phyloP scores from a whole-genome alignment of 2,113 vertebrate genomes.

The Empidonax alnorum region DNA sequence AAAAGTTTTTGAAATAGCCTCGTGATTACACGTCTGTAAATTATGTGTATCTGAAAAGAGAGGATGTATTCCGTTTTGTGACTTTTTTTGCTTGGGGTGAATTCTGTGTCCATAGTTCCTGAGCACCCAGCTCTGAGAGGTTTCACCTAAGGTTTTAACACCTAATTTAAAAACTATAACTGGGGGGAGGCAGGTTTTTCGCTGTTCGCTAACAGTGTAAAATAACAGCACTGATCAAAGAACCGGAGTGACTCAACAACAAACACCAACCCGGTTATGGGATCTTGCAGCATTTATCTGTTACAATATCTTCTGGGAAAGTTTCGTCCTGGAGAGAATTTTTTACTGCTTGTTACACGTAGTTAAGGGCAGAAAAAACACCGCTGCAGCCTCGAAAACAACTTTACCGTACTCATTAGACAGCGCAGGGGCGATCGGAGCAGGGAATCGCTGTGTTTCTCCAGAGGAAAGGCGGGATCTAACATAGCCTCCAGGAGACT shows the following conservation, averaged over 20 bases:
- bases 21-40: background rate
- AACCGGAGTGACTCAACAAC: background rate
- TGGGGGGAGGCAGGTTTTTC: background rate
- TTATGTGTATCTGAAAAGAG: background rate
- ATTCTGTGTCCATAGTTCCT: background rate
- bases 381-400: background rate
- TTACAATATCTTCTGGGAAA: conserved; percentile 23
- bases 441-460: background rate
- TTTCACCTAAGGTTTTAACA: background rate
- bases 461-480: conserved; percentile 49
- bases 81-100: background rate
- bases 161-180: background rate
- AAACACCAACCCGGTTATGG: background rate
- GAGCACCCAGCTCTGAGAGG: background rate
- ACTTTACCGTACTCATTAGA: conserved; percentile 22
- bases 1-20: background rate
- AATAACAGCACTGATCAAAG: background rate
- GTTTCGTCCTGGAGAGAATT: background rate
- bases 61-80: fast-evolving
- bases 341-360: background rate
- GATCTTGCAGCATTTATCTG: background rate
- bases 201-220: background rate
- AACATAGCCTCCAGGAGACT: conserved; percentile 61
- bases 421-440: background rate
- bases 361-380: background rate